Evolutionary conservation across 2,888 invertebrate genomes (phyloP).

Genomic region (Rhagophthalmus giganteus): DNA sequence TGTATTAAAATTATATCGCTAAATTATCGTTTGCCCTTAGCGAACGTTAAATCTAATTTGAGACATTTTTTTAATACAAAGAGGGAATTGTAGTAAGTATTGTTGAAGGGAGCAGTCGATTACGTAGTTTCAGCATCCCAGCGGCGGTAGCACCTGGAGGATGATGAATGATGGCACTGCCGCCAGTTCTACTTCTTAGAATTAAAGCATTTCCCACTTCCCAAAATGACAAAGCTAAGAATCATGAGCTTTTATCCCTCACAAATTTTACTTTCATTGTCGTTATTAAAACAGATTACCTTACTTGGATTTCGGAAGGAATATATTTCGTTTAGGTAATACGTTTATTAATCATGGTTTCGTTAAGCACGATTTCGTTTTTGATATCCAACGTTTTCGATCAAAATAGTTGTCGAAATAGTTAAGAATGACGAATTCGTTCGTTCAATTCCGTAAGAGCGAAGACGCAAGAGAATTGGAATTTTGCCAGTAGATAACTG

Average conservation of each 20-base stretch:
- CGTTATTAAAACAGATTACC: neutral
- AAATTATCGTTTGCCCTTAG: constrained; percentile 49
- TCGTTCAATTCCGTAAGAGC: too few species aligned
- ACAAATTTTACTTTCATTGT: constrained; percentile 36
- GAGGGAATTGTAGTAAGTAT: constrained; percentile 37
- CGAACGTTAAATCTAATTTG: constrained; percentile 44
- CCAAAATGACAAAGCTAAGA: constrained; percentile 37
- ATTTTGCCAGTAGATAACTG: too few species aligned
- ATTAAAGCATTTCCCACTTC: constrained; percentile 27
- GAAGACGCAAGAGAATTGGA: too few species aligned
- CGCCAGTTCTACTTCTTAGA: constrained; percentile 27
- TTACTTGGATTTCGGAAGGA: neutral
- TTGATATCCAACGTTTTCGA: too few species aligned
- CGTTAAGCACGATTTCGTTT: too few species aligned
- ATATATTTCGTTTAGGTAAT: neutral
- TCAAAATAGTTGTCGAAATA: too few species aligned
- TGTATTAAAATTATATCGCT: constrained; percentile 52
- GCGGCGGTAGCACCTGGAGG: constrained; percentile 38
- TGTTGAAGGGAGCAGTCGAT: constrained; percentile 41
- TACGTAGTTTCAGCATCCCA: constrained; percentile 30
- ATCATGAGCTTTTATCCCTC: constrained; percentile 36
- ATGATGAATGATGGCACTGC: constrained; percentile 39
- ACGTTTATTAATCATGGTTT: neutral
- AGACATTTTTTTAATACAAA: constrained; percentile 42
- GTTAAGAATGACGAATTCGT: too few species aligned